Conservation (phyloP, 1,140 invertebrate genomes). For the Ctenoplectra terminalis region DNA sequence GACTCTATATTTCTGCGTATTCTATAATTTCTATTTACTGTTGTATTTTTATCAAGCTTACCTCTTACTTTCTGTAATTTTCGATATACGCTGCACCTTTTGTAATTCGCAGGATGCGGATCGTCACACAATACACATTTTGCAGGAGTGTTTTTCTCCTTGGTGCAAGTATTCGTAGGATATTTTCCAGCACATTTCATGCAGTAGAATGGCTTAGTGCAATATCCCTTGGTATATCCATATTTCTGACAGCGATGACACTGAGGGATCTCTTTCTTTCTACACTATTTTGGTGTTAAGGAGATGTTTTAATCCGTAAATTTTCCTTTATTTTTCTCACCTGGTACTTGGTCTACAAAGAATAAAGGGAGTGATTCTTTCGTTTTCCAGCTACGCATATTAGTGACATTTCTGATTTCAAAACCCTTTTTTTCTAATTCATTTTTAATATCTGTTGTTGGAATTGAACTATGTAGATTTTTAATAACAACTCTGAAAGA, state of each 20-base stretch:
- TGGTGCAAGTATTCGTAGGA: conserved; percentile 62
- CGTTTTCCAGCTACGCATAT: conserved; percentile 59
- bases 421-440: conserved; percentile 45
- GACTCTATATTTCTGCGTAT: too few species aligned
- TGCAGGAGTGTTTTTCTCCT: conserved; percentile 32
- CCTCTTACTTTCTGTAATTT: too few species aligned
- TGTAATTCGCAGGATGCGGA: too few species aligned
- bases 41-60: too few species aligned
- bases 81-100: too few species aligned
- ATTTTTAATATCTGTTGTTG: too few species aligned
- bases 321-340: conserved; percentile 72
- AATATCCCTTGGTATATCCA: conserved; percentile 74
- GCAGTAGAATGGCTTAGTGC: conserved; percentile 65
- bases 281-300: conserved; percentile 67
- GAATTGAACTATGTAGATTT: conserved; percentile 69
- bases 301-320: conserved; percentile 71
- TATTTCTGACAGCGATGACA: conserved; percentile 52
- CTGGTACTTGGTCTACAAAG: conserved; percentile 66
- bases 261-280: conserved; percentile 68
- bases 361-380: conserved; percentile 71
- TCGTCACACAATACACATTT: too few species aligned
- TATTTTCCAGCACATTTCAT: conserved; percentile 77
- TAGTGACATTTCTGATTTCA: background rate
- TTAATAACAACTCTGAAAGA: conserved; percentile 73
- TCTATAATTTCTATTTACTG: too few species aligned